Evolutionary conservation across 35 echinoderm and acorn worm genomes (phyloP).

Genomic region (Heliocidaris tuberculata): DNA sequence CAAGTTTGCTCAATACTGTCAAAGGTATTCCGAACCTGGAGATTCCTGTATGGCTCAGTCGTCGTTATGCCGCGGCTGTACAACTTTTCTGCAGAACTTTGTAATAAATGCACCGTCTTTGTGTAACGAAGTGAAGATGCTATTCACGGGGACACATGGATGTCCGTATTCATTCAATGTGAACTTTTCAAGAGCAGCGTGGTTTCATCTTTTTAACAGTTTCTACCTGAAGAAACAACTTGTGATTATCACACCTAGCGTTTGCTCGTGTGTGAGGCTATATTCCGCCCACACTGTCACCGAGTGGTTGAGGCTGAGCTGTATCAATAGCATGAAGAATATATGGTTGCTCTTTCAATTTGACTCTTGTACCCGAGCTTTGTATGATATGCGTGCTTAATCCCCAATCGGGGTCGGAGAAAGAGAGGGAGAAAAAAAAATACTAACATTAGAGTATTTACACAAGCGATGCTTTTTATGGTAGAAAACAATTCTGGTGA

Average conservation of each 20-base stretch:
- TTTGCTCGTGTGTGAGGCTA: neutral
- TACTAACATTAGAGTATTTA: neutral
- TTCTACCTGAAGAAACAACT: too few species aligned
- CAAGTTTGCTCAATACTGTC: neutral
- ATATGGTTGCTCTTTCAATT: neutral
- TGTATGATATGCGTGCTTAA: neutral
- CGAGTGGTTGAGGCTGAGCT: neutral
- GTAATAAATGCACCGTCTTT: too few species aligned
- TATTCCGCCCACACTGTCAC: neutral
- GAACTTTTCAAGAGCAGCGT: neutral
- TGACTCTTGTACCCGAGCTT: neutral
- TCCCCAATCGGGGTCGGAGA: neutral
- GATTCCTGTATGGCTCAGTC: neutral
- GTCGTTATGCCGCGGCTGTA: neutral
- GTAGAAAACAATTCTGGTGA: neutral
- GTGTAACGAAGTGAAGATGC: too few species aligned
- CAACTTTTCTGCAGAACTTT: neutral
- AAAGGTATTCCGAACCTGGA: neutral
- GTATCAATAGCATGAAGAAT: neutral
- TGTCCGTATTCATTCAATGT: neutral
- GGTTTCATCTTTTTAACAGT: neutral
- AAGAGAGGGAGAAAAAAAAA: neutral
- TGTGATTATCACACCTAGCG: neutral
- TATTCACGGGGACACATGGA: neutral
- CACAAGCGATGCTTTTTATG: conserved; percentile 7